Evolutionary conservation across 2,113 vertebrate species (phyloP), one percentile per base, ranked within the genome.

Genomic region (Chascanopsetta lugubris): DNA sequence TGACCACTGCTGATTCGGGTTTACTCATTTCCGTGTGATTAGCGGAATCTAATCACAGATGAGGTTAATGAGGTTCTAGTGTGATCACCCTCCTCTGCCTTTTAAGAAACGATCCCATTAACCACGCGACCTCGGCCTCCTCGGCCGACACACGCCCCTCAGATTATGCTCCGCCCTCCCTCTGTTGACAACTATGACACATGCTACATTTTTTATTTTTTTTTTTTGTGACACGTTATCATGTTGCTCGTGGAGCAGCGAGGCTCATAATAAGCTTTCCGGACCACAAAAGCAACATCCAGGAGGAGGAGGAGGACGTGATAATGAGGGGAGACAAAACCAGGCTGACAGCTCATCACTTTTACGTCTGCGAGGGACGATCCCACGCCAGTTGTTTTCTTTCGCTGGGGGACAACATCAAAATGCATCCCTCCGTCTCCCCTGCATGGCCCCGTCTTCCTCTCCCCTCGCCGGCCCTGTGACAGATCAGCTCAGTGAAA

Each of bases 241-340:
- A 56, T 75, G 74, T n/a, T 56, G 74, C 40, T 3, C 24, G 61
- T 66, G 12, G 8, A 69, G 46, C 21, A 6, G 24, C 45, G 62
- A 72, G 61, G 45, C 45, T 68, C 61, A 60, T 63, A 36, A 74
- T 77, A 49, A 56, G 30, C 58, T 58, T 82, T 83, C 65, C 43
- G 53, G 55, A 58, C 51, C 26, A 50, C 38, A 72, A 48, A 72
- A 40, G 72, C 61, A 46, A 60, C 65, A 75, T 75, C 84, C 75
- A 51, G 71, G 61, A 80, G 72, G 72, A 51, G 71, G 61, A 80
- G 72, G 72, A 71, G 82, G 69, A 79, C 76, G 81, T 69, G 49
- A 79, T 90, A 86, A 87, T 87, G 79, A 82, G 80, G 61, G 76
- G 69, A 80, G 86, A 79, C 69, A 78, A 83, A 85, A 82, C 70